Evolutionary conservation across 2,797 vertebrate genomes (phyloP).

Genomic region (Acanthiza pusilla): DNA sequence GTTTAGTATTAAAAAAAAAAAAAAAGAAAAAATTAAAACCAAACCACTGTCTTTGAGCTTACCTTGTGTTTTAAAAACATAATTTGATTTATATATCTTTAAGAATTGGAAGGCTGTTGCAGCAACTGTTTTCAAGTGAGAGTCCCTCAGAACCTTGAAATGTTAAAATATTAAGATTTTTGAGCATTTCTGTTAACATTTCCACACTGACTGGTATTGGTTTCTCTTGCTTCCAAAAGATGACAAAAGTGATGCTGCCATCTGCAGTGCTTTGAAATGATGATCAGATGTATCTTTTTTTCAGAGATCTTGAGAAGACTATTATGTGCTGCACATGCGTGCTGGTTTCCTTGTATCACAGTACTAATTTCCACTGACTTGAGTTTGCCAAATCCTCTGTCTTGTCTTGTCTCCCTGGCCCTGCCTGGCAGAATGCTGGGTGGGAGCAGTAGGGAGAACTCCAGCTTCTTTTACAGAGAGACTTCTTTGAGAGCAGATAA

Average conservation of each 20-base stretch:
- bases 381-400: neutral
- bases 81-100: neutral
- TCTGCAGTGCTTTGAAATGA: neutral
- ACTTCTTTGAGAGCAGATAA: neutral
- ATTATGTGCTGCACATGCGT: fast-evolving
- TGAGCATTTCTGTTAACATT: neutral
- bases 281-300: neutral
- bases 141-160: neutral
- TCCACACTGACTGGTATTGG: neutral
- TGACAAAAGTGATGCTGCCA: neutral
- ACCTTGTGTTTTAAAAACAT: neutral
- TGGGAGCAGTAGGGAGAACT: neutral
- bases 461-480: neutral
- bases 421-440: neutral
- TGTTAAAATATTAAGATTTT: neutral
- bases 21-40: neutral
- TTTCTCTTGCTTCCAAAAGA: neutral
- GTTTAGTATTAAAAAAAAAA: neutral
- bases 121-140: neutral
- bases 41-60: neutral
- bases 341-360: neutral
- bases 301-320: neutral
- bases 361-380: neutral
- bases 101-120: neutral
- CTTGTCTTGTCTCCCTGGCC: neutral